Percentiles rank a stretch among this genome's conserved stretches.
Evolutionary conservation across 2,888 invertebrate genomes (phyloP).

Genomic region (Drosophila conformis): DNA sequence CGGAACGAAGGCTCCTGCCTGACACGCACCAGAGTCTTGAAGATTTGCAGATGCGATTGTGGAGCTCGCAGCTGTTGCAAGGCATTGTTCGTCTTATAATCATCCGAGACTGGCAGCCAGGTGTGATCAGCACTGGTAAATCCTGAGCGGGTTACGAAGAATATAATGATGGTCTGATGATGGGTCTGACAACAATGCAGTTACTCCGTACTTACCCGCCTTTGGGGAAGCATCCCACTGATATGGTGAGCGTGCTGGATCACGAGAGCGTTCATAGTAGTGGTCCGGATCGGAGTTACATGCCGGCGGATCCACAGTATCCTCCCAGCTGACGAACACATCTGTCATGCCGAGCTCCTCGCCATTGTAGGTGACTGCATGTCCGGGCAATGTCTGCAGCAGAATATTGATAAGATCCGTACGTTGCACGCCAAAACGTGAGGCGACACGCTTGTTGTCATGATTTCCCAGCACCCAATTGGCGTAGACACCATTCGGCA

Average conservation of each 20-base stretch:
- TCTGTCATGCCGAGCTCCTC: slow-evolving; percentile 90
- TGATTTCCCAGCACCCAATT: slow-evolving; percentile 92
- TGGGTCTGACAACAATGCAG: neutral
- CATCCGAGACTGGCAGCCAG: slow-evolving; percentile 89
- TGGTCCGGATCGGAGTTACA: slow-evolving; percentile 85
- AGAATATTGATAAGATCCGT: slow-evolving; percentile 94
- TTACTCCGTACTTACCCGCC: slow-evolving; percentile 67
- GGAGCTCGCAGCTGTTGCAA: slow-evolving; percentile 85
- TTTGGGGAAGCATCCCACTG: slow-evolving; percentile 87
- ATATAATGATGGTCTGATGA: too few species aligned
- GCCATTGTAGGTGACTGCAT: slow-evolving; percentile 94
- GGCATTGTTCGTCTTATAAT: slow-evolving; percentile 88
- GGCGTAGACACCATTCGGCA: slow-evolving; percentile 87
- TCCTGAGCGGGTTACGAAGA: slow-evolving; percentile 47
- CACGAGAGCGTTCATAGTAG: slow-evolving; percentile 85
- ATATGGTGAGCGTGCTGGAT: slow-evolving; percentile 88
- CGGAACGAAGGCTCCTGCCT: slow-evolving; percentile 85
- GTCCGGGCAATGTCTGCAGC: slow-evolving; percentile 92
- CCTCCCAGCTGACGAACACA: slow-evolving; percentile 85
- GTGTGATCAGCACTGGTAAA: slow-evolving; percentile 85
- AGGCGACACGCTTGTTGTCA: slow-evolving; percentile 89
- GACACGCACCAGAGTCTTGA: slow-evolving; percentile 86
- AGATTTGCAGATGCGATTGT: slow-evolving; percentile 88
- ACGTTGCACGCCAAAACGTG: slow-evolving; percentile 89
- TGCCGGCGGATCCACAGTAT: slow-evolving; percentile 86